Conservation (phyloP, 2,888 invertebrate genomes). For the Drosophila prolongata region DNA sequence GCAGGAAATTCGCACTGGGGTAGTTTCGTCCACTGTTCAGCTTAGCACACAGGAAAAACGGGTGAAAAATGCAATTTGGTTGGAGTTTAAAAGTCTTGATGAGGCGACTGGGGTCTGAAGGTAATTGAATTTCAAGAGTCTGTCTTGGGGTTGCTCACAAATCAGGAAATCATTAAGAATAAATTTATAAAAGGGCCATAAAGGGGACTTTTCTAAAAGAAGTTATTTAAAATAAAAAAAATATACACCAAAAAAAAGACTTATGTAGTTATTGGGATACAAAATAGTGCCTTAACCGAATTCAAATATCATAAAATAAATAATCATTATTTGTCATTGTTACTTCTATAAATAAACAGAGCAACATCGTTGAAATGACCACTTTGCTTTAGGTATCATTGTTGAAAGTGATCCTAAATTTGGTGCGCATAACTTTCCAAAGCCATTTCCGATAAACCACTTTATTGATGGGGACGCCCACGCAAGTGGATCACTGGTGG, state of each 20-base stretch:
- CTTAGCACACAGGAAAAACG: slow-evolving; percentile 16
- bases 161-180: slow-evolving; percentile 1
- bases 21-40: slow-evolving; percentile 28
- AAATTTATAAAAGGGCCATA: not conserved
- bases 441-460: not conserved
- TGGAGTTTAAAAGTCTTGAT: slow-evolving; percentile 22
- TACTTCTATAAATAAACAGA: not conserved
- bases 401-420: slow-evolving; percentile 1
- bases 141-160: slow-evolving; percentile 3
- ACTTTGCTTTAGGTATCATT: not conserved
- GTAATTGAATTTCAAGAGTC: slow-evolving; percentile 15
- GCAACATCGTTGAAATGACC: not conserved
- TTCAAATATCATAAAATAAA: no score
- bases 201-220: no score
- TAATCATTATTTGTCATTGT: not conserved
- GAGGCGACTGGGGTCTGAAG: not conserved
- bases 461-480: slow-evolving; percentile 12
- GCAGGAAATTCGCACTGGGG: slow-evolving; percentile 60
- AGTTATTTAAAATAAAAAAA: not conserved
- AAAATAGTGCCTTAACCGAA: no score
- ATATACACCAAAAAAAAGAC: no score
- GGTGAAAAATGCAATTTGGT: slow-evolving; percentile 18
- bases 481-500: not conserved
- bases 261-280: no score
- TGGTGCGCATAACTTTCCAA: slow-evolving; percentile 14